phyloP scores from a whole-genome alignment of 1,140 invertebrate genomes.

The Carcinoscorpius rotundicauda region DNA sequence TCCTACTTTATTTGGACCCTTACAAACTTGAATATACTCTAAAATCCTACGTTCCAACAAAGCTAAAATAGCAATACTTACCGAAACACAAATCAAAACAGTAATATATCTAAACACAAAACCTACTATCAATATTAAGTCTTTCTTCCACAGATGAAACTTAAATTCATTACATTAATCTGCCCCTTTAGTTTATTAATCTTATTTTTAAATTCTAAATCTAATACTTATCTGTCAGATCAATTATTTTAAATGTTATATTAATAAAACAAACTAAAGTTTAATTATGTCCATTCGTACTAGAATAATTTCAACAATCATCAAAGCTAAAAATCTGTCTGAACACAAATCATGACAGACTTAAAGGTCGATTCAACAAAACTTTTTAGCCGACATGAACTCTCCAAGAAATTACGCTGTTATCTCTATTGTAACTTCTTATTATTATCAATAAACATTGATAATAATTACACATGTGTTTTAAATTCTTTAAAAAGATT shows the following conservation, averaged over 20 bases:
- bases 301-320: no score
- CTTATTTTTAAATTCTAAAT: no score
- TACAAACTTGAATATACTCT: slow-evolving; percentile 52
- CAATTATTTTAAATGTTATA: no score
- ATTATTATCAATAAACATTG: slow-evolving; percentile 36
- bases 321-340: slow-evolving; percentile 57
- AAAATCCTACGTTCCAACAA: slow-evolving; percentile 53
- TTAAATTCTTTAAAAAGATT: slow-evolving; percentile 31
- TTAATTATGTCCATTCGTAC: no score
- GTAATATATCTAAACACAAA: no score
- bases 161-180: no score
- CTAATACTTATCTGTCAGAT: no score
- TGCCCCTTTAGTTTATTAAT: no score
- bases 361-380: slow-evolving; percentile 66
- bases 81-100: slow-evolving; percentile 41
- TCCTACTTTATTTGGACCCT: slow-evolving; percentile 52
- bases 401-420: slow-evolving; percentile 52
- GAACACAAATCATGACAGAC: slow-evolving; percentile 64
- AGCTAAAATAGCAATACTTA: slow-evolving; percentile 50
- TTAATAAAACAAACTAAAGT: no score
- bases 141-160: no score
- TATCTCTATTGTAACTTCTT: slow-evolving; percentile 56
- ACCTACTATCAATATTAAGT: no score
- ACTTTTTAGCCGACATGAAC: slow-evolving; percentile 47
- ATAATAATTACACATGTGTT: slow-evolving; percentile 33